phyloP scores from a whole-genome alignment of 2,797 vertebrate species.

The Hirundo rustica region DNA sequence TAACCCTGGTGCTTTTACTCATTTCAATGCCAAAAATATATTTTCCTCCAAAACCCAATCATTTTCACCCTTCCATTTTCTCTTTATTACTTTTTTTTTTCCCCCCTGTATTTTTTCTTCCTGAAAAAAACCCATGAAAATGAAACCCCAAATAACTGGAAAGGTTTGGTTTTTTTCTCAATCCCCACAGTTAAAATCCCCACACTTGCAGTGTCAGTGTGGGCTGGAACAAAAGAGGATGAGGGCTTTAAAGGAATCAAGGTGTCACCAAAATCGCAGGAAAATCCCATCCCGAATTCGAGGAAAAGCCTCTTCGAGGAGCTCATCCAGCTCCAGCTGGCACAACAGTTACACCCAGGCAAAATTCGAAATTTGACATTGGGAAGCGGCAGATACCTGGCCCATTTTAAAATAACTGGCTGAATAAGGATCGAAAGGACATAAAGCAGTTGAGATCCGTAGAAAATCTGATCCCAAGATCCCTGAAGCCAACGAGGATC shows the following conservation, averaged over 20 bases:
- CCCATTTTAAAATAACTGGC: background rate
- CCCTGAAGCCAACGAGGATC: background rate
- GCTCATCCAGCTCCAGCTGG: background rate
- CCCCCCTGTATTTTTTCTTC: background rate
- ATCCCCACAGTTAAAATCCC: background rate
- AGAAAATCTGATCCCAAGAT: background rate
- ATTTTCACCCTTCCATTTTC: conserved; percentile 7
- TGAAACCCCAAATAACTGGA: background rate
- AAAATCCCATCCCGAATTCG: background rate
- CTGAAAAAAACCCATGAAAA: background rate
- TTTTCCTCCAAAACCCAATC: background rate
- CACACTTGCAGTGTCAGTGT: background rate
- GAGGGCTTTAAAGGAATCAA: background rate
- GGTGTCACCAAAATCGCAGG: background rate
- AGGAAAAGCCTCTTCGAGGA: background rate
- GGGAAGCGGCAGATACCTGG: background rate
- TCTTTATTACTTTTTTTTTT: background rate
- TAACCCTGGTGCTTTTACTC: background rate
- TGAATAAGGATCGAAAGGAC: background rate
- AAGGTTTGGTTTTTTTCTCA: background rate
- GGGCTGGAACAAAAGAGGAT: background rate
- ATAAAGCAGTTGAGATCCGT: background rate
- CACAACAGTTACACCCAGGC: background rate
- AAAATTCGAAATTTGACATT: background rate
- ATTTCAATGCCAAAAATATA: conserved; percentile 3